phyloP scores from a whole-genome alignment of 2,113 vertebrate genomes.

The Malurus melanocephalus region DNA sequence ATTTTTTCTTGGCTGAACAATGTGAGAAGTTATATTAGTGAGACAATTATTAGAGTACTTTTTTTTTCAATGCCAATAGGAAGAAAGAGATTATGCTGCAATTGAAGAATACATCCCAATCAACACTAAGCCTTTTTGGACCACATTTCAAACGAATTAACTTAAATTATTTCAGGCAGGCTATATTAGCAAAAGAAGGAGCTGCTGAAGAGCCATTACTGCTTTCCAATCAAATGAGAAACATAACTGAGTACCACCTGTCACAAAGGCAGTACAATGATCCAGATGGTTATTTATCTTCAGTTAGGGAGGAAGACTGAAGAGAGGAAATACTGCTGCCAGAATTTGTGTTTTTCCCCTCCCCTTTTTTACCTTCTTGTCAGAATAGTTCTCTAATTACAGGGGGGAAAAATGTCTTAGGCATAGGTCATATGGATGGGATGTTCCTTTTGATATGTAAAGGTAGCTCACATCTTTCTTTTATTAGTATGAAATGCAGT shows the following conservation, averaged over 20 bases:
- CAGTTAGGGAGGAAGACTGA: constrained; percentile 35
- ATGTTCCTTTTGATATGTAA: background rate
- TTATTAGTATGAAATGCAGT: background rate
- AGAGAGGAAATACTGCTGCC: constrained; percentile 26
- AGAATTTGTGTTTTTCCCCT: background rate
- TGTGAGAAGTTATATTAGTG: background rate
- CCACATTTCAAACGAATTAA: constrained; percentile 23
- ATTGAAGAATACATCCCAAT: background rate
- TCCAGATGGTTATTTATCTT: constrained; percentile 57
- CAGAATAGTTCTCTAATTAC: background rate
- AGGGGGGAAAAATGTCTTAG: background rate
- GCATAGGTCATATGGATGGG: background rate
- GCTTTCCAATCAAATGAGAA: constrained; percentile 40
- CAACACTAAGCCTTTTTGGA: background rate
- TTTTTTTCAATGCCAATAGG: background rate
- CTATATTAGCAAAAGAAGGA: constrained; percentile 17
- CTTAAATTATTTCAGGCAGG: constrained; percentile 28
- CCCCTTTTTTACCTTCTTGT: constrained; percentile 24
- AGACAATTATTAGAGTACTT: constrained; percentile 22
- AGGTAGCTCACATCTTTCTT: background rate
- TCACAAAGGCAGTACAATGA: constrained; percentile 56
- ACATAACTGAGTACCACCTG: constrained; percentile 39
- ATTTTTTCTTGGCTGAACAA: constrained; percentile 24
- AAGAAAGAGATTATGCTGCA: background rate
- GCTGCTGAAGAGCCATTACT: background rate